Conservation (phyloP, 2,888 invertebrate species). For the Clusia tigrina region DNA sequence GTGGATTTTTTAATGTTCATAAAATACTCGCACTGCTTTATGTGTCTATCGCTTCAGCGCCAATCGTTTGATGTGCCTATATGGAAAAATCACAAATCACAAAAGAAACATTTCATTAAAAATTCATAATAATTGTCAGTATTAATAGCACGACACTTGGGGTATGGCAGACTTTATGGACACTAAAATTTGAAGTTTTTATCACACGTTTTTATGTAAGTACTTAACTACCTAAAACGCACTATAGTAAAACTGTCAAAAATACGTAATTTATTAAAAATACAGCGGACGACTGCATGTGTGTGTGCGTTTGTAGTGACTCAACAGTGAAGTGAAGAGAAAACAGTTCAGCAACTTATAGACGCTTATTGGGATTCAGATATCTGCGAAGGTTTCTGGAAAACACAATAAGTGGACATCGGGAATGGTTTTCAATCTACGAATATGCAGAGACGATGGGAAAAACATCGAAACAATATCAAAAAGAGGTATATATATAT, state of each 20-base stretch:
- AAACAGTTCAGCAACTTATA: no score
- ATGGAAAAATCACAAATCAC: background rate
- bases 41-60: background rate
- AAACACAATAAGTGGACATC: no score
- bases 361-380: no score
- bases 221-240: background rate
- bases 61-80: background rate
- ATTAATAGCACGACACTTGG: constrained; percentile 2
- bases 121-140: constrained; percentile 9
- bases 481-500: no score
- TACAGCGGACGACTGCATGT: background rate
- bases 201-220: background rate
- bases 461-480: no score
- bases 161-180: background rate
- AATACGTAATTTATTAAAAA: background rate
- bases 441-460: no score
- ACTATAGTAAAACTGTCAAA: background rate
- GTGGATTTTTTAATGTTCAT: no score
- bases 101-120: background rate
- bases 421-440: no score
- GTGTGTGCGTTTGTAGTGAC: no score
- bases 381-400: no score
- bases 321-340: no score
- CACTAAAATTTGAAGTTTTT: constrained; percentile 4
- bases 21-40: background rate